Evolutionary conservation across 2,113 vertebrate genomes (phyloP), one percentile per base, ranked within the genome.

Genomic region (Ranitomeya imitator): DNA sequence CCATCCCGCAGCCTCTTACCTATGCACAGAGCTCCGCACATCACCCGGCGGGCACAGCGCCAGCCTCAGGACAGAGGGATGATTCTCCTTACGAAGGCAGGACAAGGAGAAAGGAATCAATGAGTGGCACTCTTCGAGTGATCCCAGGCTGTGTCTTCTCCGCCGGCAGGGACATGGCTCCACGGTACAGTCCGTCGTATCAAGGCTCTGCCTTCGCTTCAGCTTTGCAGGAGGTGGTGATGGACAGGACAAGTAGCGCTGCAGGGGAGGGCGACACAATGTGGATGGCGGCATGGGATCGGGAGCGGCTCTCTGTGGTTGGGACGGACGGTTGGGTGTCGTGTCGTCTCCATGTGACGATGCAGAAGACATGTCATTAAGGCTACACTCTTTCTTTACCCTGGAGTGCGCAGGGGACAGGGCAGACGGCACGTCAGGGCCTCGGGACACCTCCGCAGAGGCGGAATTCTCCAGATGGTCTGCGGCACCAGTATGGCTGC

Each of bases 31-130:
- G 18, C 10, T 15, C 51, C 18, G 45, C 10, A 21, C 18, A 54
- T 52, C 16, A 1, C 19, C 74, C 13, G 76, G 77, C 77, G n/a
- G 77, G 77, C 21, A 51, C 12, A 14, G 6, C 15, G n/a, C n/a
- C 7, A 55, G 59, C 18, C 65, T 60, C 1, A 87, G 65, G 14
- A 81, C 91, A 31, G 91, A 91, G 2, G 97, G 97, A 90, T 96
- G 97, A 90, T 97, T 96, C 91, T 98, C 97, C 92, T 98, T 98
- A 37, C 96, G 96, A 23, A 98, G 95, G 90, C 97, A 98, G 89
- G 92, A 91, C 6, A 71, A 26, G 89, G 92, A 71, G 89, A 95
- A 6, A 1, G 96, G 94, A 12, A 93, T 93, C 0, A 94, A 92
- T 90, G 95, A 92, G 45, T 92, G 89, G 90, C 94, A 93, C 86